Conservation (phyloP, 2,113 vertebrate genomes). For the Cacatua alba region DNA sequence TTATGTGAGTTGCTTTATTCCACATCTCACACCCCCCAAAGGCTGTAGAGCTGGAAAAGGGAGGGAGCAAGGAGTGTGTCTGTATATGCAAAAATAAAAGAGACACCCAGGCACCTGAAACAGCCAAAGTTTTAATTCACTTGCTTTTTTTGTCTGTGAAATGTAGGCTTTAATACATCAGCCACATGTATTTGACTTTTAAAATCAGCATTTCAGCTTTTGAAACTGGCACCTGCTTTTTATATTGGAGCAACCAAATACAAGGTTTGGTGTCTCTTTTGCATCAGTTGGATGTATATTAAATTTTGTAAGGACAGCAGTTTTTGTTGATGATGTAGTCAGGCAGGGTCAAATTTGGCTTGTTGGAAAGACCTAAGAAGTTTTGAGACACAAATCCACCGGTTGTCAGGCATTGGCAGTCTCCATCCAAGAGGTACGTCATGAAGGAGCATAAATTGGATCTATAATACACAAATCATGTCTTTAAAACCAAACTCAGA, state of each 20-base stretch:
- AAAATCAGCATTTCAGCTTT: neutral
- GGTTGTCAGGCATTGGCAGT: neutral
- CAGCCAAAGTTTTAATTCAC: neutral
- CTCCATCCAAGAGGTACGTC: neutral
- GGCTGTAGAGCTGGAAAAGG: neutral
- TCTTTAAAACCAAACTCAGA: neutral
- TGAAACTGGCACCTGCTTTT: neutral
- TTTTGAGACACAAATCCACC: neutral
- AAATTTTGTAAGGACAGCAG: neutral
- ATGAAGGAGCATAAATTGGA: neutral
- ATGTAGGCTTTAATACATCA: neutral
- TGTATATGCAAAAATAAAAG: neutral
- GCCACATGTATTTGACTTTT: neutral
- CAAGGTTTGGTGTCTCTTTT: neutral
- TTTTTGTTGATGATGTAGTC: neutral
- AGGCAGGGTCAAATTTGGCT: neutral
- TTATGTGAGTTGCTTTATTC: neutral
- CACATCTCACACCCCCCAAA: neutral
- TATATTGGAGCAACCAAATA: neutral
- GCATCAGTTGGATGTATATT: neutral
- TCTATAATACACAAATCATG: fast-evolving
- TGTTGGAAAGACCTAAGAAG: neutral
- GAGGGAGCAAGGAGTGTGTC: neutral
- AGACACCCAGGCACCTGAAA: neutral
- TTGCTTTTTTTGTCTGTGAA: neutral